Conservation (phyloP, 1,140 invertebrate genomes). For the Nomia melanderi region DNA sequence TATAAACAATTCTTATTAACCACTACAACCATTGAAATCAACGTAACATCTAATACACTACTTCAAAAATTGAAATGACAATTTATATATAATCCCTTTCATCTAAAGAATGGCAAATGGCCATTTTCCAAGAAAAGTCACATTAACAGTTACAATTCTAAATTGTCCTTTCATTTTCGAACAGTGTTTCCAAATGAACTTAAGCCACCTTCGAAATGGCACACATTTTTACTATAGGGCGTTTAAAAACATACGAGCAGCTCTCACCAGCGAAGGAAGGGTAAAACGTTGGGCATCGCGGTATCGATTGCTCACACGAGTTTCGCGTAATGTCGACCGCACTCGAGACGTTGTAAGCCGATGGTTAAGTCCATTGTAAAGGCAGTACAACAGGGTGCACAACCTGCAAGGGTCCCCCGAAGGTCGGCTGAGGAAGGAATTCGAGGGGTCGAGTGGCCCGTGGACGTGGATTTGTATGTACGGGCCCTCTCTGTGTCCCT, state of each 20-base stretch:
- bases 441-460: conserved; percentile 51
- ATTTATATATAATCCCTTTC: too few species aligned
- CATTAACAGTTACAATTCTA: too few species aligned
- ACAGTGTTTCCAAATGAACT: too few species aligned
- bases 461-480: conserved; percentile 61
- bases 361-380: conserved; percentile 64
- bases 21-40: too few species aligned
- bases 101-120: too few species aligned
- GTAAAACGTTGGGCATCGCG: not conserved
- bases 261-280: not conserved
- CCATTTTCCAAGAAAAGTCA: too few species aligned
- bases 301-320: conserved; percentile 28
- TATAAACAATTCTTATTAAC: too few species aligned
- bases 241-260: not conserved
- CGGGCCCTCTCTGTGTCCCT: conserved; percentile 3
- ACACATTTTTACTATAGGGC: too few species aligned
- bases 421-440: conserved; percentile 56
- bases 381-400: conserved; percentile 41
- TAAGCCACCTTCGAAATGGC: too few species aligned
- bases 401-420: conserved; percentile 39
- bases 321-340: conserved; percentile 33
- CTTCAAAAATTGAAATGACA: too few species aligned
- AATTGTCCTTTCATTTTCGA: too few species aligned
- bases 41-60: too few species aligned
- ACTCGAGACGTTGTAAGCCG: conserved; percentile 24